Evolutionary conservation across 2,888 invertebrate species (phyloP).

Genomic region (Pseudococcus longispinus): DNA sequence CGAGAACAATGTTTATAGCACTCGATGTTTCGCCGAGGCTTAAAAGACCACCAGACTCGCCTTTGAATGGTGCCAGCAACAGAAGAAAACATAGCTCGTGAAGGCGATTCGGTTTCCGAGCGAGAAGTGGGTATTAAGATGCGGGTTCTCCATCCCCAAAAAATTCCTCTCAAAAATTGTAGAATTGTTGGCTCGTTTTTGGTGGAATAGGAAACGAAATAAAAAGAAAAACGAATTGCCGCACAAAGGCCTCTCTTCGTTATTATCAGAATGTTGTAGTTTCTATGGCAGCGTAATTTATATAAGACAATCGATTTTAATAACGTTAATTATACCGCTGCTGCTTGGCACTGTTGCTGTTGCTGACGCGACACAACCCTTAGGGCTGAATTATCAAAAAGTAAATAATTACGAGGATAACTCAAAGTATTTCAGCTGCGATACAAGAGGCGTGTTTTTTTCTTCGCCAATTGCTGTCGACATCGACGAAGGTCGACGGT

Average conservation of each 20-base stretch:
- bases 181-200: neutral
- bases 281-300: conserved; percentile 15
- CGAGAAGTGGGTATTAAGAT: neutral
- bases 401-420: neutral
- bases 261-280: neutral
- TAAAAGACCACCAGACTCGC: too few species aligned
- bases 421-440: neutral
- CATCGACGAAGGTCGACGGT: neutral
- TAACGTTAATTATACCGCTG: neutral
- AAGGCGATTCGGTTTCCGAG: too few species aligned
- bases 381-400: neutral
- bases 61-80: too few species aligned
- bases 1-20: too few species aligned
- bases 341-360: neutral
- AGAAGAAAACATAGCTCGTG: too few species aligned
- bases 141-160: neutral
- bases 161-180: neutral
- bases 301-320: conserved; percentile 15
- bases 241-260: neutral
- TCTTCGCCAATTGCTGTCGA: neutral
- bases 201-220: neutral
- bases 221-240: neutral
- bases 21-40: too few species aligned
- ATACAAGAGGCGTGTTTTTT: neutral
- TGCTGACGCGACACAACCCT: neutral